Evolutionary conservation across 2,797 vertebrate species (phyloP), one percentile per base, ranked within the genome.

Genomic region (Mus caroli): DNA sequence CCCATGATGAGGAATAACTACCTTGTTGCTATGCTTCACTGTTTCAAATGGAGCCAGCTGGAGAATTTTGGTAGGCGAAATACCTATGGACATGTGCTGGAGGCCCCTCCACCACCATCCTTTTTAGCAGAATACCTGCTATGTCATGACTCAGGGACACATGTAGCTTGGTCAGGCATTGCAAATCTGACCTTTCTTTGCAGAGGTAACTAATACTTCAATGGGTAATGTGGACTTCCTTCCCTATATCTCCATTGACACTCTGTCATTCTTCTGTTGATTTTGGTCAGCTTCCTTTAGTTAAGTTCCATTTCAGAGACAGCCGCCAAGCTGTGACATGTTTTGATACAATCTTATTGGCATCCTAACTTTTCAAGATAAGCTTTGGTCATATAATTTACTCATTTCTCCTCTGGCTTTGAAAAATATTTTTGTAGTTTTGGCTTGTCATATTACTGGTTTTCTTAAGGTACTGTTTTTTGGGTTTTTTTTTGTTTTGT

Each of bases 291-390:
- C 69, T 28, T 52, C 2, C 54, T 62, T 56, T 64, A 34, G 20
- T 19, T 78, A 77, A 62, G 40, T 92, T 86, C 7, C 69, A 79
- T 73, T 77, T 93, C 76, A 75, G 67, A 93, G 58, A 2, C 64
- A 80, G 40, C 37, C 62, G 62, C 17, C 50, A 40, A 88, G 13
- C n/a, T 73, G 69, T 62, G 88, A n/a, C 22, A 62, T 87, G 11
- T 93, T 83, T 88, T 80, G 31, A 73, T 79, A 12, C 20, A 52
- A 43, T 69, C 94, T 92, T 78, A 78, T 26, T 78, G 79, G 76
- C 67, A 62, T 67, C 95, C 40, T 76, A 69, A 54, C 34, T 73
- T 43, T 46, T 91, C 6, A 54, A 1, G 28, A 17, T 83, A 91
- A 87, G 52, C 2, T 9, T n/a, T 84, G 11, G 37, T 93, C 14